Base-by-base conservation (phyloP, 1,140 invertebrate species). In the Euura lappo region DNA sequence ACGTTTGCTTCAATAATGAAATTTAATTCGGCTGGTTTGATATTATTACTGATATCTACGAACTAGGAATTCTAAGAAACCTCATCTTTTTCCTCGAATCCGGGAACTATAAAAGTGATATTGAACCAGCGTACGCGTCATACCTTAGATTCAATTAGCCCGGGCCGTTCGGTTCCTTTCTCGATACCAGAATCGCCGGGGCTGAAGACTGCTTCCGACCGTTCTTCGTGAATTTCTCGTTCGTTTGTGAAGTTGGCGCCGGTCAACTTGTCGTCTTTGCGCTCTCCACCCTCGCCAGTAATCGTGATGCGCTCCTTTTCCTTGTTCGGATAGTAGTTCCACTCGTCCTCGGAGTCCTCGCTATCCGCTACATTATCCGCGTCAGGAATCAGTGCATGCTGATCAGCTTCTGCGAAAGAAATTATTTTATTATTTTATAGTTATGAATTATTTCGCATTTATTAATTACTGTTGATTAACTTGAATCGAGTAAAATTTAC, bases 311-410 rank as follows among this genome's bases (percentile, higher is more conserved):
- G 51, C 8, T 81, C 76, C 64, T 85, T 82, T 10, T 79, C 77
- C 72, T 85, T 86, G 68, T 90, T 89, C 72, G 90, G 88, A 81
- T 90, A 92, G 80, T 93, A 94, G 83, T 93, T 93, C 93, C 93
- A 93, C 91, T 93, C 93, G 91, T 93, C 93, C 85, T 93, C 93
- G 76, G 92, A 93, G 77, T 93, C 92, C 73, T 93, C 92, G 77
- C 92, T 93, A 83, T 93, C 92, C 77, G 87, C 92, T 91, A 92
- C 91, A 91, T 93, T 93, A 88, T 93, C 92, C 84, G 90, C 88
- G 81, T 86, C 86, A 45, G 79, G 71, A 28, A 83, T 79, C 75
- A 83, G 72, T 74, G 72, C 82, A 82, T 84, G 77, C 74, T 85
- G 80, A 77, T 76, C 76, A 72, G 79, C 70, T 76, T 84, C 86